Evolutionary conservation across 1,140 invertebrate species (phyloP).

Genomic region (Hylaeus volcanicus): DNA sequence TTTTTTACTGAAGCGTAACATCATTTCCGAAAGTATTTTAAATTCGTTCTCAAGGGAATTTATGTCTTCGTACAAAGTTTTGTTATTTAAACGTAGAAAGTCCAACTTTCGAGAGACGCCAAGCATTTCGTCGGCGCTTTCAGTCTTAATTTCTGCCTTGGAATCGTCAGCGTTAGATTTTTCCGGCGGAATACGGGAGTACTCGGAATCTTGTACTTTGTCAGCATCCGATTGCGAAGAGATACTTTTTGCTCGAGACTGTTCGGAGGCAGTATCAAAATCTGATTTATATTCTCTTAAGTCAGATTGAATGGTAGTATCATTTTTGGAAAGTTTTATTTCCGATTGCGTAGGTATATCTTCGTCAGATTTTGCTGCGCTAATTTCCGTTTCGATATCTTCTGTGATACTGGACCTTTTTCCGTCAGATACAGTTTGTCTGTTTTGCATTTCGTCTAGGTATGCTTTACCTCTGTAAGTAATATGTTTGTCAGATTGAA

Average conservation of each 20-base stretch:
- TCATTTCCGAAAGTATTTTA: constrained; percentile 75
- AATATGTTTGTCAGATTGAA: constrained; percentile 13
- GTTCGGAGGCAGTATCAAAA: constrained; percentile 37
- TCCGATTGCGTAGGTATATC: constrained; percentile 42
- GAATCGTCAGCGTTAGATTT: constrained; percentile 26
- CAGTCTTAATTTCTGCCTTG: constrained; percentile 11
- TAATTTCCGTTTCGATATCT: constrained; percentile 58
- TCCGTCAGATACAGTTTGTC: constrained; percentile 42
- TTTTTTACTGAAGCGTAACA: constrained; percentile 75
- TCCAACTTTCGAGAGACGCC: constrained; percentile 68
- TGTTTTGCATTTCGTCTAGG: constrained; percentile 57
- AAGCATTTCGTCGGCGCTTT: constrained; percentile 15
- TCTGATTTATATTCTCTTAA: constrained; percentile 33
- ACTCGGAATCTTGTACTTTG: not conserved
- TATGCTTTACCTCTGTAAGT: constrained; percentile 38
- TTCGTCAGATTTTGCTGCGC: constrained; percentile 44
- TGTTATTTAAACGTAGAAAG: constrained; percentile 73
- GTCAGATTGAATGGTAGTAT: constrained; percentile 29
- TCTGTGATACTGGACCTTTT: constrained; percentile 62
- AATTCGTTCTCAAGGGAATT: constrained; percentile 76
- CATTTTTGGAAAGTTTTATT: constrained; percentile 23
- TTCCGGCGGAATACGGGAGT: constrained; percentile 18
- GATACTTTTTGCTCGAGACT: constrained; percentile 11
- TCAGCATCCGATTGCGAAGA: constrained; percentile 13
- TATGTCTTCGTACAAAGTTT: constrained; percentile 76